Conservation (phyloP, 2,888 invertebrate genomes). For the Mesorhabditis spiculigera region DNA sequence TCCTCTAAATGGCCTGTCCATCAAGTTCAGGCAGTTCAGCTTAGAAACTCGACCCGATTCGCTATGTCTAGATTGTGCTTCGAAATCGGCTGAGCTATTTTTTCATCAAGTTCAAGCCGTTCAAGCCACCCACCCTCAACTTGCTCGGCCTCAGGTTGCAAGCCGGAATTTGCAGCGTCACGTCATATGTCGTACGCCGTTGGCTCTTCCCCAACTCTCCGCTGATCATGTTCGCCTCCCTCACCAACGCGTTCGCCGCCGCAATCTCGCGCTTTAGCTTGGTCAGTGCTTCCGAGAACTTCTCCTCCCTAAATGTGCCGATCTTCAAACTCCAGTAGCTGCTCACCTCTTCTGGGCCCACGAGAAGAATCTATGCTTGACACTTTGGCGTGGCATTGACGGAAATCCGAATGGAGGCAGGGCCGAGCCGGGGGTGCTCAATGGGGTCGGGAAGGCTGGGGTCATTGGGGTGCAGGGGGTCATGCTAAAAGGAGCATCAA, state of each 20-base stretch:
- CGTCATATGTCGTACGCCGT: slow-evolving; percentile 78
- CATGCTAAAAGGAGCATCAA: slow-evolving; percentile 16
- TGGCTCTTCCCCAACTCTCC: slow-evolving; percentile 79
- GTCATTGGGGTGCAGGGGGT: slow-evolving; percentile 57
- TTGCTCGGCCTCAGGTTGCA: slow-evolving; percentile 84
- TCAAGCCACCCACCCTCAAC: slow-evolving; percentile 37
- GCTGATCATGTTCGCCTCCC: slow-evolving; percentile 92
- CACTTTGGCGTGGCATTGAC: slow-evolving; percentile 38
- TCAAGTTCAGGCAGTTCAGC: not conserved
- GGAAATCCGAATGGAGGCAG: slow-evolving; percentile 45
- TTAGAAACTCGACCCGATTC: not conserved
- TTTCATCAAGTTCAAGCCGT: not conserved
- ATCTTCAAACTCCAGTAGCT: not conserved
- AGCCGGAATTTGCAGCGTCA: slow-evolving; percentile 95
- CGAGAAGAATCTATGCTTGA: slow-evolving; percentile 56
- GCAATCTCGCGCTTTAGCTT: slow-evolving; percentile 88
- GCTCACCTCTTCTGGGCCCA: slow-evolving; percentile 63
- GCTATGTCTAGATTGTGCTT: not conserved
- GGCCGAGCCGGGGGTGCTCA: slow-evolving; percentile 29
- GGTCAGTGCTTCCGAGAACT: slow-evolving; percentile 84
- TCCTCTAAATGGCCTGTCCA: too few species aligned
- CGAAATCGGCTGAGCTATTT: not conserved
- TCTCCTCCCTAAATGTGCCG: slow-evolving; percentile 70
- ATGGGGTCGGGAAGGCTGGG: slow-evolving; percentile 73
- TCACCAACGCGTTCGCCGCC: slow-evolving; percentile 85